Evolutionary conservation across 1,140 invertebrate species (phyloP).

Genomic region (Pissodes strobi): DNA sequence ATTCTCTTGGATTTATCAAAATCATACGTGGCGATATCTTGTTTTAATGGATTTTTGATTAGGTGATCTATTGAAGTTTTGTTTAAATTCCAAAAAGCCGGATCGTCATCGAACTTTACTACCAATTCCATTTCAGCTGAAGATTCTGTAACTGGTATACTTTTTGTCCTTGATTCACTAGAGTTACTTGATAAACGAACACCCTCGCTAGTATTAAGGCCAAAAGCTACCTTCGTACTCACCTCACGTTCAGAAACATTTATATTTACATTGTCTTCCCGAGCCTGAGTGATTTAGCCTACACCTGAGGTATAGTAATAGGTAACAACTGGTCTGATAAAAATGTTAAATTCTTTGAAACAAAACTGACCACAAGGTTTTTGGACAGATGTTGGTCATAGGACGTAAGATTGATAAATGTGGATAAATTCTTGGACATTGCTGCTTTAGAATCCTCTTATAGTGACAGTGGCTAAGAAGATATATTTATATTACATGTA

Average conservation of each 20-base stretch:
- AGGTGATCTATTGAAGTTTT: neutral
- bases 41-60: neutral
- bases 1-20: neutral
- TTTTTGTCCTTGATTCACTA: neutral
- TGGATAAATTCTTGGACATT: too few relatives aligned
- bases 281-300: too few relatives aligned
- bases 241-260: neutral
- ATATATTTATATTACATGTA: too few relatives aligned
- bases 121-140: neutral
- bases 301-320: too few relatives aligned
- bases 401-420: too few relatives aligned
- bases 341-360: too few relatives aligned
- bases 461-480: too few relatives aligned
- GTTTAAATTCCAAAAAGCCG: neutral
- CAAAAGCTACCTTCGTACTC: neutral
- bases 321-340: too few relatives aligned
- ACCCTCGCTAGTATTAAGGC: neutral
- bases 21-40: neutral
- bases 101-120: neutral
- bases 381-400: too few relatives aligned
- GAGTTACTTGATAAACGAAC: neutral
- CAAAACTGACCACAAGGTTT: too few relatives aligned
- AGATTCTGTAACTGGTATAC: neutral
- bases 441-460: too few relatives aligned
- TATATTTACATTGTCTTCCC: neutral